Evolutionary conservation across 2,113 vertebrate species (phyloP).

Genomic region (Heteronetta atricapilla): DNA sequence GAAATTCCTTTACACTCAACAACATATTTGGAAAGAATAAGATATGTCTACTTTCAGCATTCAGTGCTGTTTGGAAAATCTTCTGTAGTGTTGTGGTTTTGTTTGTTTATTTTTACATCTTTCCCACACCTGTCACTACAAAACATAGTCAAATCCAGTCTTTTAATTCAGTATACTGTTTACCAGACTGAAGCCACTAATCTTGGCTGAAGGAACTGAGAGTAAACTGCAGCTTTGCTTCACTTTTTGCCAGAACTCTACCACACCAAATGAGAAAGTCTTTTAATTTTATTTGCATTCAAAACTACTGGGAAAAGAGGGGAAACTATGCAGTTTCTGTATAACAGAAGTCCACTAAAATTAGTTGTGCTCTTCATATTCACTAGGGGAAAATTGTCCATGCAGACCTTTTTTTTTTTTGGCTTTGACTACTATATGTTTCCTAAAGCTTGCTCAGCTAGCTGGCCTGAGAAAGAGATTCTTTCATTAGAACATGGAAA

Average conservation of each 20-base stretch:
- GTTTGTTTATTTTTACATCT: not conserved
- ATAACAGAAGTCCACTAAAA: no score
- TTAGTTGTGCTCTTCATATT: no score
- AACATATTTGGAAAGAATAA: not conserved
- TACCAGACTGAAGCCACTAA: not conserved
- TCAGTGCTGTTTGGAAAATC: not conserved
- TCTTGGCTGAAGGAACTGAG: not conserved
- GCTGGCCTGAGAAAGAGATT: not conserved
- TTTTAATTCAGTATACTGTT: not conserved
- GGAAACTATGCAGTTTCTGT: not conserved
- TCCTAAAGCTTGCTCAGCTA: not conserved
- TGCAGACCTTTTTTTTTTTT: not conserved
- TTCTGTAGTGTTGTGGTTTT: not conserved
- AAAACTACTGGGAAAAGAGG: not conserved
- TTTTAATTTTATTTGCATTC: constrained; percentile 21
- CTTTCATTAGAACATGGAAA: constrained; percentile 39
- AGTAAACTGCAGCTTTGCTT: not conserved
- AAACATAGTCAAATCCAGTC: not conserved
- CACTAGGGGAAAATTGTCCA: no score
- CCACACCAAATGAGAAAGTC: not conserved
- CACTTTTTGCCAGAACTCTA: not conserved
- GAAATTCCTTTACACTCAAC: not conserved
- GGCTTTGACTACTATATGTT: not conserved
- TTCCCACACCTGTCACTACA: not conserved
- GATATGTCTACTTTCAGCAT: not conserved